A percentile compares a stretch with the other conserved stretches of the same genome.
Evolutionary conservation across 2,113 vertebrate genomes (phyloP).

Genomic region (Choloepus hoffmanni): DNA sequence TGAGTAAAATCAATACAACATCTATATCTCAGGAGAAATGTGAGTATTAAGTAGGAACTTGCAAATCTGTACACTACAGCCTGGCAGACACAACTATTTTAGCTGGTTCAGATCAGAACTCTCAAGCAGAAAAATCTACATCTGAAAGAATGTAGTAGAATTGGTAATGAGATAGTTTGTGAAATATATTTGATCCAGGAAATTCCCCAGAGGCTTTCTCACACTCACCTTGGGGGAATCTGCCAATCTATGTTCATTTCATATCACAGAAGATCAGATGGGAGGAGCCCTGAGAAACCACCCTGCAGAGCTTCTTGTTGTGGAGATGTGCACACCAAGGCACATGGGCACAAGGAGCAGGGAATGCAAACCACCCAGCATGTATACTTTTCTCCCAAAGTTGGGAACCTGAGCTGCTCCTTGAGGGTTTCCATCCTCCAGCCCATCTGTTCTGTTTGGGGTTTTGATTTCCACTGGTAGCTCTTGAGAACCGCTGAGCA

Average conservation of each 20-base stretch:
- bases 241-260: not conserved
- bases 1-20: too few species aligned
- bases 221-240: not conserved
- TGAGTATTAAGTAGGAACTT: not conserved
- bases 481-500: slow-evolving; percentile 52
- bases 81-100: not conserved
- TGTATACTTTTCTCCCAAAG: not conserved
- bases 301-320: accelerated
- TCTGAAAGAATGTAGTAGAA: not conserved
- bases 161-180: too few species aligned
- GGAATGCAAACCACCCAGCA: accelerated
- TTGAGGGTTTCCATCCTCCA: not conserved
- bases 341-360: not conserved
- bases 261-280: not conserved
- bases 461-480: slow-evolving; percentile 37
- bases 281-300: not conserved
- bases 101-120: not conserved
- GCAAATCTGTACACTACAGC: not conserved
- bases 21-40: too few species aligned
- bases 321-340: too few species aligned
- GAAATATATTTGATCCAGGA: not conserved
- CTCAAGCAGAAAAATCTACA: not conserved
- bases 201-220: not conserved
- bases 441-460: slow-evolving; percentile 5
- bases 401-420: not conserved